Evolutionary conservation across 2,888 invertebrate genomes (phyloP), one percentile per base, ranked within the genome.

Genomic region (Amphiduros pacificus): DNA sequence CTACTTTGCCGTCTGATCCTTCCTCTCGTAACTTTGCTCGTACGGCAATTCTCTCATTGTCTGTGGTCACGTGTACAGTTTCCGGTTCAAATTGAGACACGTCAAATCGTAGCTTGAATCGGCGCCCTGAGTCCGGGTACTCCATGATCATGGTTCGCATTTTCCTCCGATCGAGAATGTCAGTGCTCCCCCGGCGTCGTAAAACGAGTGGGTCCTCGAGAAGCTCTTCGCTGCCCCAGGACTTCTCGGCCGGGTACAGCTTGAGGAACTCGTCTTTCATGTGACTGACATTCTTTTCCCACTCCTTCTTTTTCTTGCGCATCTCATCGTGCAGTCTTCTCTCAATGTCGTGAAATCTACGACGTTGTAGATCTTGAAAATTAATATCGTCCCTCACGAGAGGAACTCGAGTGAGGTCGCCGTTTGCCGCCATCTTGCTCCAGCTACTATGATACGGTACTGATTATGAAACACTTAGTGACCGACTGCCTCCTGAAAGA

Each of bases 71-170:
- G 6, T 60, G 41, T 20, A 69, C 60, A 17, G 41, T 61, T n/a
- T 60, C 41, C 5, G 53, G 58, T 4, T 64, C 66, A 50, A 53
- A 71, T 0, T 55, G 59, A 11, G 26, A 51, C n/a, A 64, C 58
- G 59, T 71, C 63, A 58, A 71, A 71, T 9, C 68, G 44, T 32
- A 71, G 50, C 55, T 67, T 65, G 55, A 64, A 70, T 24, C 62
- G 60, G 14, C 68, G 61, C 5, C 67, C 68, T 4, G 62, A 32
- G 20, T 68, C 69, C 3, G 71, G 71, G 31, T 68, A 68, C 29
- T 71, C 71, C 54, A 70, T 28, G 58, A 70, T 62, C 22, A 71
- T 27, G 17, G 71, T 71, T 41, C 59, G 61, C 71, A 71, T 71
- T 41, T 64, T 68, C 40, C 52, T 58, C 22, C 9, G 32, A 51